A percentile compares a stretch with the other conserved stretches of the same genome.
Conservation (phyloP, 1,140 invertebrate species). For the Bombyx mandarina region DNA sequence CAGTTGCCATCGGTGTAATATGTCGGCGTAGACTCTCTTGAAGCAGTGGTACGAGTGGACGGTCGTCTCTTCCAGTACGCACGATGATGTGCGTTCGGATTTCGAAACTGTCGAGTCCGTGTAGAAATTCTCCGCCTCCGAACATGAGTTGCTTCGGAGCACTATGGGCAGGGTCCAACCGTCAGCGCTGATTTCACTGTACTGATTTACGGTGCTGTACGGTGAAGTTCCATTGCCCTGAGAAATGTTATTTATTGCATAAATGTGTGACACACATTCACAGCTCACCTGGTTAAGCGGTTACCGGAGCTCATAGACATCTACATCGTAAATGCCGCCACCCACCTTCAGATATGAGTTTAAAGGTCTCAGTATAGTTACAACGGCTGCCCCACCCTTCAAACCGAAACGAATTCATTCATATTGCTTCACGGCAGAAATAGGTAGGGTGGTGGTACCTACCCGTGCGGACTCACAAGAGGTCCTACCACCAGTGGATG, state of each 20-base stretch:
- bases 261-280: too few relatives aligned
- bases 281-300: too few relatives aligned
- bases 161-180: conserved; percentile 77
- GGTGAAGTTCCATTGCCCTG: conserved; percentile 83
- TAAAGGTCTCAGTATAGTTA: too few relatives aligned
- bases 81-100: conserved; percentile 42
- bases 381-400: too few relatives aligned
- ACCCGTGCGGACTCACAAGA: too few relatives aligned
- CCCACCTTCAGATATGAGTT: too few relatives aligned
- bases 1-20: conserved; percentile 85
- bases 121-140: conserved; percentile 80
- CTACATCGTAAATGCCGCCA: too few relatives aligned
- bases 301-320: too few relatives aligned
- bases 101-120: conserved; percentile 46
- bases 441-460: too few relatives aligned
- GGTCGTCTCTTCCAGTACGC: conserved; percentile 52
- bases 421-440: too few relatives aligned
- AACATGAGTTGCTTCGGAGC: conserved; percentile 90
- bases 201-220: conserved; percentile 91
- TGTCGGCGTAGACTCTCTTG: conserved; percentile 90
- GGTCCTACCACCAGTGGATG: too few relatives aligned
- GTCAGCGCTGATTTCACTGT: conserved; percentile 82
- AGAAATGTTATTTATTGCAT: not conserved
- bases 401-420: too few relatives aligned
- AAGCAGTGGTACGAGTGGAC: conserved; percentile 85